A percentile compares a stretch with the other conserved stretches of the same genome.
These are phyloP conservation scores for Podilymbus podiceps DNA, from an alignment of 2,113 vertebrate genomes.

Conservation along the genomic window DNA sequence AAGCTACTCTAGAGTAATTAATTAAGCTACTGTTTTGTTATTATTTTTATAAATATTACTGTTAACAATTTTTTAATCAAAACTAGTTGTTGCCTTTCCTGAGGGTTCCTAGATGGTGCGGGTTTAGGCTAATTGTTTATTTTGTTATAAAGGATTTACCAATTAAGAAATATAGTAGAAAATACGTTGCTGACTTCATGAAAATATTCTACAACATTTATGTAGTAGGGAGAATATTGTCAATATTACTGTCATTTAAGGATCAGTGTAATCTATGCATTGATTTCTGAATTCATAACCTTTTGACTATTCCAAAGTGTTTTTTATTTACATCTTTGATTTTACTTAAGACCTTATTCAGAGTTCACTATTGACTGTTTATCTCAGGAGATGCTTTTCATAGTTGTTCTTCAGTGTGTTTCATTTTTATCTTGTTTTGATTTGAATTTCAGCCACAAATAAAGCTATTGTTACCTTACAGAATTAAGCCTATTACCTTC, in stretches of 20 bases:
- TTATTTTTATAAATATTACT: background rate
- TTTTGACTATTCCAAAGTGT: background rate
- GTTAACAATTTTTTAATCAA: background rate
- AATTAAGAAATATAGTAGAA: background rate
- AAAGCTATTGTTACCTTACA: background rate
- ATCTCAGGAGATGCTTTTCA: background rate
- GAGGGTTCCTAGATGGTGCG: background rate
- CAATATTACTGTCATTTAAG: background rate
- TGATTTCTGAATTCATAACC: background rate
- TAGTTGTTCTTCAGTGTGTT: accelerated
- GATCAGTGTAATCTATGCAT: background rate
- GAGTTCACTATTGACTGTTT: background rate
- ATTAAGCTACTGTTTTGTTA: background rate
- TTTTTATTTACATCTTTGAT: background rate
- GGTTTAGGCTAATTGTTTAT: background rate
- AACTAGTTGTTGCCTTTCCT: background rate
- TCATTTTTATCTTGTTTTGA: background rate
- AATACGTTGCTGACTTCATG: background rate
- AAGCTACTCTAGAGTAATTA: background rate
- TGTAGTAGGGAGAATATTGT: background rate
- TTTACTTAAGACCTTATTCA: background rate
- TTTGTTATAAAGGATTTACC: background rate
- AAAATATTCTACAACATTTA: background rate
- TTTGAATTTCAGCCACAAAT: background rate
- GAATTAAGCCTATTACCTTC: background rate